Percentiles rank a stretch among this genome's conserved stretches.
phyloP scores from a whole-genome alignment of 2,797 vertebrate species.

The Danio albolineatus region DNA sequence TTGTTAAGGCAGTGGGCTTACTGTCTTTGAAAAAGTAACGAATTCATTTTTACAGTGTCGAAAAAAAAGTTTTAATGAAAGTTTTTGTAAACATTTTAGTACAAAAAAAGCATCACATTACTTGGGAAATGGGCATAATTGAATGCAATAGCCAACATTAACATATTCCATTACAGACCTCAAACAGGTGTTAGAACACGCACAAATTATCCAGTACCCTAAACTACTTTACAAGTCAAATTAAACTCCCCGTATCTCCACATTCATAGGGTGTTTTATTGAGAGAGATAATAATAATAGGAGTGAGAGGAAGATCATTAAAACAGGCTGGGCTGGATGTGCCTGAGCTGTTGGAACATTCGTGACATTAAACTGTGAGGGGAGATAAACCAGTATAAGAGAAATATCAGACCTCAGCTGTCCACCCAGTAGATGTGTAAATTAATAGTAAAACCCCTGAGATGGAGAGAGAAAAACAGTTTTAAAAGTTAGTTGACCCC shows the following conservation, averaged over 20 bases:
- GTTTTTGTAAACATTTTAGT: background rate
- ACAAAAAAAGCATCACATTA: background rate
- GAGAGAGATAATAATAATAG: background rate
- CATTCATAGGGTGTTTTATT: background rate
- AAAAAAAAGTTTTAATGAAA: no score
- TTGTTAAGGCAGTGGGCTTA: no score
- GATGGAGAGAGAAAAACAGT: background rate
- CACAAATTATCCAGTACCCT: background rate
- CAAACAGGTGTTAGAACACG: background rate
- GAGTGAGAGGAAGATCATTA: background rate
- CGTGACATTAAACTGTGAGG: slow-evolving; percentile 10
- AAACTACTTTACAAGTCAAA: background rate
- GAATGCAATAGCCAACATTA: background rate
- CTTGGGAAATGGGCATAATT: background rate
- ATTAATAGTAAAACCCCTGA: background rate
- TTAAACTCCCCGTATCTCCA: background rate
- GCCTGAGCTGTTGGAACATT: slow-evolving; percentile 26
- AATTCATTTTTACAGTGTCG: no score
- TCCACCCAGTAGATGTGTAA: slow-evolving; percentile 24
- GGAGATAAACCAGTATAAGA: slow-evolving; percentile 14
- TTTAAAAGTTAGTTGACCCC: slow-evolving; percentile 11
- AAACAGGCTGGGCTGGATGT: background rate
- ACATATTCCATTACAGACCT: background rate
- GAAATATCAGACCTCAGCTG: slow-evolving; percentile 10
- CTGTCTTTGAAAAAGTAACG: no score